Evolutionary conservation across 2,797 vertebrate genomes (phyloP).

Genomic region (Enteromius paludinosus): DNA sequence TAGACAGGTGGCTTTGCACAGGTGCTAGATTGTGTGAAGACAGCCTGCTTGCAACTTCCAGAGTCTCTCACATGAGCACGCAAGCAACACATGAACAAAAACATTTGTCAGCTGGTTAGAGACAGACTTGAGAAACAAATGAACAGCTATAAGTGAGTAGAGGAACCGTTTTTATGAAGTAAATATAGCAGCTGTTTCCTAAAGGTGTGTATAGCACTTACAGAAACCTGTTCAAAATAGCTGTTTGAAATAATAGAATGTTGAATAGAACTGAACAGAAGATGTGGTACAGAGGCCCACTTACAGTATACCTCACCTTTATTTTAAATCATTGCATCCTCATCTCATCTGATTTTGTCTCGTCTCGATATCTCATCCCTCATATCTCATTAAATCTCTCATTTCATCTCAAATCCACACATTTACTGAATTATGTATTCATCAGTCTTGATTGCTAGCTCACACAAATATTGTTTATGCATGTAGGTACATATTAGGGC

Average conservation of each 20-base stretch:
- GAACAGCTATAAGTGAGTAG: constrained; percentile 15
- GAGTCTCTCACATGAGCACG: constrained; percentile 40
- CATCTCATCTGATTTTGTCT: neutral
- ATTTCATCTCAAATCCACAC: neutral
- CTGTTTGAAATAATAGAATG: neutral
- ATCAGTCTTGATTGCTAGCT: neutral
- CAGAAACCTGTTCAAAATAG: neutral
- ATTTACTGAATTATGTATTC: neutral
- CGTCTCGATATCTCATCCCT: too few relatives aligned
- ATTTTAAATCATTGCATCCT: neutral
- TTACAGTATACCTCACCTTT: neutral
- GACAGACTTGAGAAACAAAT: constrained; percentile 29
- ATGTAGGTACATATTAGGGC: neutral
- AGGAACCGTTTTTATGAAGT: neutral
- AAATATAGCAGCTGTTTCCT: neutral
- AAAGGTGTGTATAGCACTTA: neutral
- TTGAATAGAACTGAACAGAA: neutral
- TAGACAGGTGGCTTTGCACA: constrained; percentile 60
- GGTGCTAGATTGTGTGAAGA: constrained; percentile 56
- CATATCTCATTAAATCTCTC: too few relatives aligned
- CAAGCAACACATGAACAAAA: constrained; percentile 26
- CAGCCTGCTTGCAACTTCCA: constrained; percentile 35
- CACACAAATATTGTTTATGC: neutral
- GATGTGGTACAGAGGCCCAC: neutral
- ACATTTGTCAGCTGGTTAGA: constrained; percentile 38